Base-by-base conservation (phyloP, 2,888 invertebrate species). In the Leistus spinibarbis region DNA sequence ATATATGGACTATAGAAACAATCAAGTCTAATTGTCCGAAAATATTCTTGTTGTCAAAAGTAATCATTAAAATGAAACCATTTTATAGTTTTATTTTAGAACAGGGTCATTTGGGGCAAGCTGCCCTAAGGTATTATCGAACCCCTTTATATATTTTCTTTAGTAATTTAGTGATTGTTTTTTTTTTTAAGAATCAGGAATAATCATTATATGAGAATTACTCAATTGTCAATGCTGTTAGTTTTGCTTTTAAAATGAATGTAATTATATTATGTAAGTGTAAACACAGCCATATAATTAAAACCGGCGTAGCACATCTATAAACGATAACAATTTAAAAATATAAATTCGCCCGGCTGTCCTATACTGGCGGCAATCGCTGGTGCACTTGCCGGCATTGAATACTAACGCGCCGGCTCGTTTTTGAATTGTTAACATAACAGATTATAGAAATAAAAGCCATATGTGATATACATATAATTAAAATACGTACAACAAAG, bases 401-500 rank as follows among this genome's bases (percentile, higher is more conserved):
- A 10, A 57, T n/a, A n/a, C 57, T 13, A 60, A 1, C 13, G 19
- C 7, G 60, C 1, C 5, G 17, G 16, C 16, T 54, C n/a, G 16
- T 57, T 19, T 57, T 20, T 57, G 17, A 17, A 60, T 60, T 17
- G 17, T 54, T 60, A 60, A 22, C 40, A 40, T 20, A 13, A 60
- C 60, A 57, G 20, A 54, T 20, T 19, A 20, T 19, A 19, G 17
- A 16, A 57, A 19, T 54, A 68, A 40, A 54, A 54, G 54, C 67
- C 27, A 54, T 56, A 24, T 69, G 69, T 69, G 69, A 69, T 69
- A 69, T 22, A 69, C 56, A 69, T 57, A 69, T 67, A 67, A 54
- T 69, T 69, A 56, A 69, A 69, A 69, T 69, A 69, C 69, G 69
- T 69, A 69, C 69, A 16, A 20, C 20, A 69, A 69, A 69, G 57